Evolutionary conservation across 2,797 vertebrate species (phyloP).

Genomic region (Falco biarmicus): DNA sequence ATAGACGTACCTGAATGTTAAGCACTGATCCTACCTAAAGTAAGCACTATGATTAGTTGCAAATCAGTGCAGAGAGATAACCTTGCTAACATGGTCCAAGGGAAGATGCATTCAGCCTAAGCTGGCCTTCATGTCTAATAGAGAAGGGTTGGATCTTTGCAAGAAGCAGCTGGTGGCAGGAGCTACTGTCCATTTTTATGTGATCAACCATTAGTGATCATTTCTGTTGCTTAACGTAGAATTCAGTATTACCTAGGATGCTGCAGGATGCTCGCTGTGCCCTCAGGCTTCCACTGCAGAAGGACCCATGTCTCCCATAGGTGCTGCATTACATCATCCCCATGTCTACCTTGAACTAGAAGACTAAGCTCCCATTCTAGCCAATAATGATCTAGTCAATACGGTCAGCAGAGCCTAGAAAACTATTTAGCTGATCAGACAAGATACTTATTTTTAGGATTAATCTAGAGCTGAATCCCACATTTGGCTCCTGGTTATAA

Average conservation of each 20-base stretch:
- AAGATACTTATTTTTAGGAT: not conserved
- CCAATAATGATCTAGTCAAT: not conserved
- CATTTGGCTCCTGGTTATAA: not conserved
- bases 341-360: not conserved
- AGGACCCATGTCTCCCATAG: not conserved
- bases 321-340: accelerated
- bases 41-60: not conserved
- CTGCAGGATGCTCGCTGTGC: not conserved
- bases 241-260: not conserved
- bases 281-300: not conserved
- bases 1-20: not conserved
- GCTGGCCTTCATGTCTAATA: not conserved
- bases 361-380: not conserved
- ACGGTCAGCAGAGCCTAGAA: not conserved
- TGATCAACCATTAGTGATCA: not conserved
- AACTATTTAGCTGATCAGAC: not conserved
- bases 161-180: not conserved
- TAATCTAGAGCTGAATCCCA: not conserved
- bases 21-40: not conserved
- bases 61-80: not conserved
- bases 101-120: not conserved
- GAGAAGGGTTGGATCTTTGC: not conserved
- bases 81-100: not conserved
- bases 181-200: not conserved
- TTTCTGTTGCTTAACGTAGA: not conserved